Conservation (phyloP, 1,140 invertebrate genomes). For the Macrotrachela quadricornifera region DNA sequence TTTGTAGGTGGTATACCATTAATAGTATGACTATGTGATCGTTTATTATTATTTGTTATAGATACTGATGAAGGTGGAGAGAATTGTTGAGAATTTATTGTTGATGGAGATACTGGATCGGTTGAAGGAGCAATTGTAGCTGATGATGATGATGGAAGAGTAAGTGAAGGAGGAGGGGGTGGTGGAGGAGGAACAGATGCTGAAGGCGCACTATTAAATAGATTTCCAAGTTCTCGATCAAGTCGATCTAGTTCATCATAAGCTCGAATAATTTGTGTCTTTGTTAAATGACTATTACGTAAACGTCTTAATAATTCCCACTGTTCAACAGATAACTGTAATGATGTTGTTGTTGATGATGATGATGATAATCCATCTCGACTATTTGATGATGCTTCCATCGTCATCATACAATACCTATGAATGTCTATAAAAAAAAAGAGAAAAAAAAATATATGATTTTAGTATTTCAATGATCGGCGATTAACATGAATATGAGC, state of each 20-base stretch:
- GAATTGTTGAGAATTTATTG: not conserved
- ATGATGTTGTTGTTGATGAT: not conserved
- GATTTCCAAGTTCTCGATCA: slow-evolving; percentile 12
- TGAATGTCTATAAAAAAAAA: no score
- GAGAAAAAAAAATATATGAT: no score
- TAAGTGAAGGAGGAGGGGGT: not conserved
- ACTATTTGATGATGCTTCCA: no score
- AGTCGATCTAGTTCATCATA: slow-evolving; percentile 27
- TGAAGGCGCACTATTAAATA: not conserved
- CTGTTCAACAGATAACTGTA: slow-evolving; percentile 28
- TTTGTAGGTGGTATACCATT: no score
- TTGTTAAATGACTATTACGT: slow-evolving; percentile 27
- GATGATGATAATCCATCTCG: no score
- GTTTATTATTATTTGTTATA: not conserved
- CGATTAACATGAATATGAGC: no score
- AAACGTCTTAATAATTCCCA: slow-evolving; percentile 27
- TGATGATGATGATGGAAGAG: not conserved
- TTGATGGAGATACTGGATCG: not conserved
- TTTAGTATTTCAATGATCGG: no score
- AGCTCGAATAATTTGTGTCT: slow-evolving; percentile 25
- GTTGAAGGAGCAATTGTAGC: no score
- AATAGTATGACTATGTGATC: no score
- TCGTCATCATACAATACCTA: no score
- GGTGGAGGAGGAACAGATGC: not conserved
- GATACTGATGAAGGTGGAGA: not conserved